These are phyloP conservation scores for Gallinago undulata DNA, from an alignment of 2,113 vertebrate species.

Conservation along the genomic window DNA sequence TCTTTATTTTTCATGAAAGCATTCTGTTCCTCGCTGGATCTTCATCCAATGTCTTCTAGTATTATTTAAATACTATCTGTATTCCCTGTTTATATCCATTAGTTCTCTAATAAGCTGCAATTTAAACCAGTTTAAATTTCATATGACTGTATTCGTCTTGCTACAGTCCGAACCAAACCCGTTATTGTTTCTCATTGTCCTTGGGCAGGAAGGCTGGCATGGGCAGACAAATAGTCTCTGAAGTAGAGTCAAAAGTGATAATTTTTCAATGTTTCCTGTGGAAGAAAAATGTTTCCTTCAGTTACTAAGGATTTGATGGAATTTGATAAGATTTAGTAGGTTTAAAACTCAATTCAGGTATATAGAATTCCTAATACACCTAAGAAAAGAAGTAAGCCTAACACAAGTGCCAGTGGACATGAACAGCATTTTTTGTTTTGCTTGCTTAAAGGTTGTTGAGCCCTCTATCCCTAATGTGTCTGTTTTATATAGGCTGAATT, in stretches of 20 bases:
- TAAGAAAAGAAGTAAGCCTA: not conserved
- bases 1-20: not conserved
- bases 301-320: not conserved
- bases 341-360: conserved; percentile 36
- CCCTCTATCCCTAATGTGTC: not conserved
- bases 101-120: not conserved
- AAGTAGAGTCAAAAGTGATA: not conserved
- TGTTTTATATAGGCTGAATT: not conserved
- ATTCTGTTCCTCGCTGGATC: not conserved
- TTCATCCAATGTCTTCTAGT: not conserved
- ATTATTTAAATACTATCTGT: not conserved
- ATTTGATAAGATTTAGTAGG: not conserved
- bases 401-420: not conserved
- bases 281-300: not conserved
- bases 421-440: not conserved
- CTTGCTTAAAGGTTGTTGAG: not conserved
- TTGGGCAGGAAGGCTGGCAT: not conserved
- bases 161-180: not conserved
- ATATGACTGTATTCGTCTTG: not conserved
- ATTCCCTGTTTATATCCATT: not conserved
- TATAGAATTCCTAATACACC: not conserved
- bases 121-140: not conserved
- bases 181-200: not conserved
- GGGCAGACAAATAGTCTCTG: not conserved
- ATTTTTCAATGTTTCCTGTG: not conserved